These are phyloP conservation scores for Pterocles burchelli DNA, from an alignment of 2,113 vertebrate species.

Conservation along the genomic window DNA sequence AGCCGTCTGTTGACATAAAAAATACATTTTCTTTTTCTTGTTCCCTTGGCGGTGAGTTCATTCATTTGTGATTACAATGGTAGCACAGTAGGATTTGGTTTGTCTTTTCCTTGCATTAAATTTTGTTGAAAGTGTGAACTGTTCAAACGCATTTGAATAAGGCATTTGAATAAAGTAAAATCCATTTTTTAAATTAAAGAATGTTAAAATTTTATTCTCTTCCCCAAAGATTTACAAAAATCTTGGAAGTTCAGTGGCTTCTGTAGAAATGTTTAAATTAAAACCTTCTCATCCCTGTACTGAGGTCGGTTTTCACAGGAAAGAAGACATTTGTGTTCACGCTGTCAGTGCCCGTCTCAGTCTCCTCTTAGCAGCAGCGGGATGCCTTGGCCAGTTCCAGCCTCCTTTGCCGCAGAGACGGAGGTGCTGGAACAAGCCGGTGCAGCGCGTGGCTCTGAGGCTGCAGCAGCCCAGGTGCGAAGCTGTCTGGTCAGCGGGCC, in stretches of 20 bases:
- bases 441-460: not conserved
- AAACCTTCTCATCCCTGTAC: not conserved
- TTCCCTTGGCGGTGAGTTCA: not conserved
- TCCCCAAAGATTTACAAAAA: not conserved
- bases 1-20: not conserved
- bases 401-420: not conserved
- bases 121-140: constrained; percentile 25
- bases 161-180: not conserved
- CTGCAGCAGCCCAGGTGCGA: not conserved
- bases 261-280: not conserved
- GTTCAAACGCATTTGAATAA: not conserved
- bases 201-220: not conserved
- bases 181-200: not conserved
- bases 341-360: rapidly evolving
- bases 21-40: constrained; percentile 15
- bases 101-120: constrained; percentile 8
- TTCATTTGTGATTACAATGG: constrained; percentile 25
- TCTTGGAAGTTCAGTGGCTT: not conserved
- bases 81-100: constrained; percentile 22
- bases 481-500: no score
- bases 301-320: not conserved
- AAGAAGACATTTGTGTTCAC: not conserved
- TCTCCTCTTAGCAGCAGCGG: not conserved
- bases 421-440: not conserved
- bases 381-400: not conserved